Base-by-base conservation (phyloP, 2,888 invertebrate species). In the Vanessa cardui region DNA sequence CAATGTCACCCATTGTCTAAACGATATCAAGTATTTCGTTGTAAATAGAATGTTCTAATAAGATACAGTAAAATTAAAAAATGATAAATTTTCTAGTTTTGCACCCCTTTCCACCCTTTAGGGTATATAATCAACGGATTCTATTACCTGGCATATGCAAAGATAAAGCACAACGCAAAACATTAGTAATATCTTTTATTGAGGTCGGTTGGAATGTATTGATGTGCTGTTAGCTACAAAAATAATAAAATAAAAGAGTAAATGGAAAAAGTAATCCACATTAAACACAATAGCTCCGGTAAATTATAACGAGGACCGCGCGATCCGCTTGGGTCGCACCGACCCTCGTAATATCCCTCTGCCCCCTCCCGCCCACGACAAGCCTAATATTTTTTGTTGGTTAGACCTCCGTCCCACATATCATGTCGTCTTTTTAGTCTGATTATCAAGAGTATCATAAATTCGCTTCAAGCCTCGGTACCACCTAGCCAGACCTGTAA, bases 341-440 rank as follows among this genome's bases (percentile, higher is more conserved):
- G 52, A 31, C 52, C 52, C 52, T 54, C 21, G 21, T 52, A 50
- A 12, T 12, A 20, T 8, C 52, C 15, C 15, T 26, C 12, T 7
- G 0, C 52, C 12, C 20, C 44, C 20, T 20, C 58, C 58, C 58
- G 33, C 39, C 58, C 20, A 18, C 44, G 58, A 39, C 44, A 31
- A 54, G 49, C 49, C 49, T 54, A 12, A 39, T 39, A 54, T 54
- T 54, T 54, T 54, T 54, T 54, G 52, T 54, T 26, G 52, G 52
- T 54, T 31, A 54, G 52, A 26, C 52, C 31, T 31, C 1, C 31
- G 52, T 16, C 52, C 26, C 52, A 54, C 52, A 54, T 54, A 31
- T 54, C 52, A 54, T 54, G 52, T 54, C 52, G 26, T 26, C n/a
- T 31, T 52, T 54, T 54, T 54, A 54, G 2, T 54, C 52, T 54